Evolutionary conservation across 2,797 vertebrate genomes (phyloP).

Genomic region (Sphenopsis melanotis): DNA sequence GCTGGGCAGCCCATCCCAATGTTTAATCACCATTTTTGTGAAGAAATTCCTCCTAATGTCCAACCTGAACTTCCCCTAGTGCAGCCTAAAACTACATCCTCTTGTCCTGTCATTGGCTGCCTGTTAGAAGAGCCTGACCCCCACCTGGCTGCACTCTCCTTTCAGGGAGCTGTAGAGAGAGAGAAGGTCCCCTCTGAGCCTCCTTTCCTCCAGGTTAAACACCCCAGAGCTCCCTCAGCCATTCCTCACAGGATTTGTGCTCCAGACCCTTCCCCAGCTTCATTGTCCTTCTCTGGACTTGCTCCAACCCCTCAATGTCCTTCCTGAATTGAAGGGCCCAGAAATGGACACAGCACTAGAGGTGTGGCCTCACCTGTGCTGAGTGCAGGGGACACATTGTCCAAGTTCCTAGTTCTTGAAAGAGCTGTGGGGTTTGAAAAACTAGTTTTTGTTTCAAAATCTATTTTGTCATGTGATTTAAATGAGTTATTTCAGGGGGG

Average conservation of each 20-base stretch:
- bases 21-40: neutral
- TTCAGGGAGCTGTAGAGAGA: neutral
- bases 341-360: neutral
- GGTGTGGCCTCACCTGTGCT: neutral
- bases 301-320: neutral
- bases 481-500: neutral
- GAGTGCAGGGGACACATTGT: neutral
- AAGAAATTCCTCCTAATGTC: neutral
- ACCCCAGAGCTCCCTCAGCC: neutral
- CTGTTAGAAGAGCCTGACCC: neutral
- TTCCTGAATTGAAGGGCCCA: neutral
- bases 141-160: neutral
- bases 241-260: neutral
- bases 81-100: neutral
- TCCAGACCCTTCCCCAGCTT: neutral
- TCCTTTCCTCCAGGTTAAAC: neutral
- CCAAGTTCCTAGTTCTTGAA: neutral
- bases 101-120: neutral
- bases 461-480: neutral
- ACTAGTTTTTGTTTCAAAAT: neutral
- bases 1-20: neutral
- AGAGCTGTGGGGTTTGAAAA: neutral
- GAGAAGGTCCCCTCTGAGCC: neutral
- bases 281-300: rapidly evolving
- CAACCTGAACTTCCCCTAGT: neutral